These are phyloP conservation scores for Isaurus tuberculatus DNA, from an alignment of 92 coral and sea anemone genomes.

Conservation along the genomic window DNA sequence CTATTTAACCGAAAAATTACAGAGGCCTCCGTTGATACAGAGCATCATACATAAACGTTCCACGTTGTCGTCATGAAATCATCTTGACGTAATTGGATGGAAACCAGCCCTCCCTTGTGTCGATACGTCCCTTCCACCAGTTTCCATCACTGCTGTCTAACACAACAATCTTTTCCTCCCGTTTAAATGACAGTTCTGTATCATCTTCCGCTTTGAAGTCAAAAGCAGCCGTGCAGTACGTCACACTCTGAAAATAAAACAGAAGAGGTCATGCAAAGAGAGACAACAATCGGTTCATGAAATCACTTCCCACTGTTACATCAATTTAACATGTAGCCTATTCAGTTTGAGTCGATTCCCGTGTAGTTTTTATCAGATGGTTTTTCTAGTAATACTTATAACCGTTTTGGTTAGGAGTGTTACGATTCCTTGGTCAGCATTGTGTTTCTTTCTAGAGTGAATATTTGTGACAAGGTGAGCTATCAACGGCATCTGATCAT, in stretches of 20 bases:
- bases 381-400: too few species aligned
- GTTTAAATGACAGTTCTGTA: constrained; percentile 88
- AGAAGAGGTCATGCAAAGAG: not conserved
- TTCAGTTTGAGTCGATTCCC: too few species aligned
- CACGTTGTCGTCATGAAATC: not conserved
- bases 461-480: too few species aligned
- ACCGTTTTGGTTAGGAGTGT: too few species aligned
- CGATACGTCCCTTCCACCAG: constrained; percentile 95
- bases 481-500: too few species aligned
- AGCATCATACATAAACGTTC: not conserved
- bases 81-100: constrained; percentile 86
- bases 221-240: constrained; percentile 60
- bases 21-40: not conserved
- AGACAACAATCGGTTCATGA: not conserved
- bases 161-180: constrained; percentile 77
- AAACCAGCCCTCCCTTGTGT: constrained; percentile 81
- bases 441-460: too few species aligned
- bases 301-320: too few species aligned
- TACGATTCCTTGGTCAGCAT: too few species aligned
- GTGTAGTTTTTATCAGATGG: too few species aligned
- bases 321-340: too few species aligned
- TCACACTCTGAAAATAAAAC: constrained; percentile 1
- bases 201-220: constrained; percentile 94
- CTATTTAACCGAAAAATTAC: not conserved
- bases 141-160: constrained; percentile 84